phyloP scores from a whole-genome alignment of 37 sponge, comb jelly and placozoan species.

The Axinella damicornis region DNA sequence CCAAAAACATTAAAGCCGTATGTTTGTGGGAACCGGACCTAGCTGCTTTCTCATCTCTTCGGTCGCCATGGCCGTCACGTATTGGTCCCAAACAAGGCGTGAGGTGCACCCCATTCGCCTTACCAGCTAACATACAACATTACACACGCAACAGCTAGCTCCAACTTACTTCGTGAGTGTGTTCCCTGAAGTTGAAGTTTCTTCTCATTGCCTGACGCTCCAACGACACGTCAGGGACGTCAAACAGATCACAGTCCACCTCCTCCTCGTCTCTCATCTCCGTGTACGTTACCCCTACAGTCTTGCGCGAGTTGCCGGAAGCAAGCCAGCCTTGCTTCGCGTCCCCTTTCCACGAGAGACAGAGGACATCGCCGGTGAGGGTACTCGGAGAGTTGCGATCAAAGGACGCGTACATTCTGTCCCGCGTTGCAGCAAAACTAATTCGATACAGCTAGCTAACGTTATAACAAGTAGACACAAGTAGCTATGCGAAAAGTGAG shows the following conservation, averaged over 20 bases:
- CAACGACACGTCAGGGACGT: constrained; percentile 35
- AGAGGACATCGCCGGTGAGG: constrained; percentile 53
- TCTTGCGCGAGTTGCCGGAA: constrained; percentile 74
- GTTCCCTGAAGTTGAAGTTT: constrained; percentile 94
- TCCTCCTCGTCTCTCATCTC: constrained; percentile 52
- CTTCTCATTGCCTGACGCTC: constrained; percentile 73
- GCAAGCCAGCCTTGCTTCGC: constrained; percentile 81
- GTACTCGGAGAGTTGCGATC: constrained; percentile 52
- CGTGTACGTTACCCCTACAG: constrained; percentile 88
- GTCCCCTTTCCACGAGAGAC: constrained; percentile 85
- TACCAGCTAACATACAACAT: too few relatives aligned
- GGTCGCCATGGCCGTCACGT: too few relatives aligned
- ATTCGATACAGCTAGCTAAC: too few relatives aligned
- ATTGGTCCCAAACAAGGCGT: too few relatives aligned
- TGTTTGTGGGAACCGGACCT: too few relatives aligned
- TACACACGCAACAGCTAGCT: too few relatives aligned
- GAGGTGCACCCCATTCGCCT: too few relatives aligned
- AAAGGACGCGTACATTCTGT: constrained; percentile 75
- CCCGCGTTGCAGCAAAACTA: too few relatives aligned
- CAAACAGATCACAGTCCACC: neutral
- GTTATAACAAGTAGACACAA: too few relatives aligned
- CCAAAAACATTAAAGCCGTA: too few relatives aligned
- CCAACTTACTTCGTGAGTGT: constrained; percentile 74
- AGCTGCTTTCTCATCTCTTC: too few relatives aligned
- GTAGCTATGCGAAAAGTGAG: too few relatives aligned